phyloP scores from a whole-genome alignment of 2,113 vertebrate species.

The Cairina moschata region DNA sequence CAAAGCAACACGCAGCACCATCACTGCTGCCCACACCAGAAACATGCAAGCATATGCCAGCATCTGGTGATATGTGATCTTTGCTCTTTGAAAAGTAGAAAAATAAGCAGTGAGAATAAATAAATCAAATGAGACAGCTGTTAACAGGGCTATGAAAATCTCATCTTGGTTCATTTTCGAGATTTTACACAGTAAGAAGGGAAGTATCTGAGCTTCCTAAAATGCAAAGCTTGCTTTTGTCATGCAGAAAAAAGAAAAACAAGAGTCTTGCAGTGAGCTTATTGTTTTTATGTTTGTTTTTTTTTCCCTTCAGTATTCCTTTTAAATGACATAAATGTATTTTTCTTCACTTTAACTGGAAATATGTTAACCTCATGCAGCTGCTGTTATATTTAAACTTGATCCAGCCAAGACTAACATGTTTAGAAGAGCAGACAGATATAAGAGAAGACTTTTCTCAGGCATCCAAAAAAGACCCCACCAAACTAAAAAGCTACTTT shows the following conservation, averaged over 20 bases:
- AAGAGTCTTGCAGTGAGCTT: neutral
- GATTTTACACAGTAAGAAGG: neutral
- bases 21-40: neutral
- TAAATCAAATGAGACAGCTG: neutral
- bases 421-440: conserved; percentile 8
- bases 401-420: neutral
- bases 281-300: neutral
- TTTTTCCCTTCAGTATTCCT: neutral
- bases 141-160: neutral
- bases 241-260: neutral
- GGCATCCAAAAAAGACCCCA: neutral
- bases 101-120: neutral
- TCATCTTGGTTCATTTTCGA: neutral
- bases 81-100: neutral
- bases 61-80: neutral
- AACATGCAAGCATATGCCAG: neutral
- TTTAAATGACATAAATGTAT: neutral
- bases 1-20: neutral
- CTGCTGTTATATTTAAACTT: conserved; percentile 17
- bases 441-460: neutral
- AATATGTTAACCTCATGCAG: neutral
- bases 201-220: neutral
- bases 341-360: neutral
- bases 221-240: neutral
- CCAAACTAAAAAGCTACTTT: neutral